Evolutionary conservation across 2,888 invertebrate genomes (phyloP).

Genomic region (Drosophila falleni): DNA sequence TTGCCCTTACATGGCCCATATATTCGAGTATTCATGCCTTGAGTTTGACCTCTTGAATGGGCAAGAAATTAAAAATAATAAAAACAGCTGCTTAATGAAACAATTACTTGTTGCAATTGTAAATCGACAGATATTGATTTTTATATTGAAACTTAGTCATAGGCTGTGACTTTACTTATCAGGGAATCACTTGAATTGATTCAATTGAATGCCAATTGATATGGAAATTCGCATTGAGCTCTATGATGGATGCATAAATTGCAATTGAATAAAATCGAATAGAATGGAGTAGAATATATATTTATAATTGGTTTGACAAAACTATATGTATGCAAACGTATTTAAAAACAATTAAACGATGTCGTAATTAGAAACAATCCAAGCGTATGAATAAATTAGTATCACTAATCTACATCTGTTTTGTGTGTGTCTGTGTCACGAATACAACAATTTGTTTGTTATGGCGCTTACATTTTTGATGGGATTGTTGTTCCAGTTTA

Average conservation of each 20-base stretch:
- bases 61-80: background rate
- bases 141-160: conserved; percentile 4
- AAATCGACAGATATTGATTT: conserved; percentile 15
- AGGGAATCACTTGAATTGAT: background rate
- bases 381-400: background rate
- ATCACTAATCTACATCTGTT: background rate
- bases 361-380: background rate
- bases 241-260: conserved; percentile 15
- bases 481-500: conserved; percentile 55
- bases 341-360: conserved; percentile 15
- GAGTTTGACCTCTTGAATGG: conserved; percentile 6
- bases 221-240: conserved; percentile 8
- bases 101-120: conserved; percentile 2
- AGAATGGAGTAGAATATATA: conserved; percentile 1
- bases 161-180: conserved; percentile 43
- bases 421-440: background rate
- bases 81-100: conserved; percentile 10
- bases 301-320: conserved; percentile 1
- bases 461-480: conserved; percentile 36
- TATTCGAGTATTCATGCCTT: conserved; percentile 8
- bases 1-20: conserved; percentile 12
- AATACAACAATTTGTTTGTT: conserved; percentile 3
- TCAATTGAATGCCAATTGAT: conserved; percentile 25
- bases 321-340: background rate
- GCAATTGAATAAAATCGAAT: conserved; percentile 7